Conservation (phyloP, 2,113 vertebrate species). For the Engystomops pustulosus region DNA sequence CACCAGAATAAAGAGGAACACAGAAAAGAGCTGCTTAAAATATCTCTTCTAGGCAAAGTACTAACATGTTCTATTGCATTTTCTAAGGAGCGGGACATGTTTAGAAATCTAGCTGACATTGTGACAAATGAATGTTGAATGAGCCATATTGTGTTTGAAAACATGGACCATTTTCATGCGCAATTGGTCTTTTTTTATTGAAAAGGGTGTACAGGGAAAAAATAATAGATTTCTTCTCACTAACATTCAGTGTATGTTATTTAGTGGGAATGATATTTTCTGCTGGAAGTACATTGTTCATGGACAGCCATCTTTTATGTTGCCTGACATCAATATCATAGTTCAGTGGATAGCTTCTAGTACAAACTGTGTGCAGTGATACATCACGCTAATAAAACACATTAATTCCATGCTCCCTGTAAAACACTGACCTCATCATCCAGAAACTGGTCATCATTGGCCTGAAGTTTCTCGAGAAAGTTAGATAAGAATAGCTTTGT, state of each 20-base stretch:
- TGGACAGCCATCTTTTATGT: slow-evolving; percentile 52
- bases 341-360: slow-evolving; percentile 51
- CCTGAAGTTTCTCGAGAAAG: slow-evolving; percentile 38
- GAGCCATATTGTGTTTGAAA: slow-evolving; percentile 27
- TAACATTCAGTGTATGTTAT: slow-evolving; percentile 26
- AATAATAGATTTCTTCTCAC: slow-evolving; percentile 46
- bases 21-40: background rate
- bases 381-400: slow-evolving; percentile 53
- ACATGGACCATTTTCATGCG: slow-evolving; percentile 39
- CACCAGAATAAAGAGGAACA: too few species aligned
- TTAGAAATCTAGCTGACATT: background rate
- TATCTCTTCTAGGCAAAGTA: too few species aligned
- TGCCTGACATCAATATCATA: slow-evolving; percentile 56
- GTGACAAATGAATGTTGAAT: slow-evolving; percentile 1
- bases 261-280: slow-evolving; percentile 51
- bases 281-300: slow-evolving; percentile 43
- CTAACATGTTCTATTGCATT: background rate
- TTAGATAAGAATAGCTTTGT: slow-evolving; percentile 25
- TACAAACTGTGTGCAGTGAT: slow-evolving; percentile 43
- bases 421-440: slow-evolving; percentile 48
- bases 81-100: background rate
- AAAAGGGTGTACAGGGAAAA: slow-evolving; percentile 25
- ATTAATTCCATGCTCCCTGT: slow-evolving; percentile 50
- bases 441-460: slow-evolving; percentile 19
- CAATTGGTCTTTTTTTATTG: slow-evolving; percentile 15